Conservation (phyloP, 2,113 vertebrate species). For the Myrmecobius fasciatus region DNA sequence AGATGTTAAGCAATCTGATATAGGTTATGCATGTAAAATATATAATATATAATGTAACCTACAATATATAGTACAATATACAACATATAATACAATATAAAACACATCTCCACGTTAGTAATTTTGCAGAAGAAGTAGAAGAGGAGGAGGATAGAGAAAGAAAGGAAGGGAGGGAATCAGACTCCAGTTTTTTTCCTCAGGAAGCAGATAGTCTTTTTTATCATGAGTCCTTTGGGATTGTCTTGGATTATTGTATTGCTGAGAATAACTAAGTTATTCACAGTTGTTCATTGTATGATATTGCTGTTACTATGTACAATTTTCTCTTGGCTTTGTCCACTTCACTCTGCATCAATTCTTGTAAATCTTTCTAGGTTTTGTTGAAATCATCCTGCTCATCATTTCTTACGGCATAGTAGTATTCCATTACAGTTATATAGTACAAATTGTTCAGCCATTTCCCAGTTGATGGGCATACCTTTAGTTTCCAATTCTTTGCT, state of each 20-base stretch:
- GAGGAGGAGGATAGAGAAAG: too few relatives aligned
- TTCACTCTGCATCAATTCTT: neutral
- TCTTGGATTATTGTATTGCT: neutral
- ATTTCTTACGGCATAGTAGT: too few relatives aligned
- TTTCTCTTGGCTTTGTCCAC: neutral
- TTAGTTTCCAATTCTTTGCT: neutral
- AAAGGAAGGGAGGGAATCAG: neutral
- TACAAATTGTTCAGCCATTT: neutral
- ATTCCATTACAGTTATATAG: neutral
- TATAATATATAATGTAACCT: too few relatives aligned
- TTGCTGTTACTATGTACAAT: neutral
- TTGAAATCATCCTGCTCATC: neutral
- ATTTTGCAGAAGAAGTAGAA: neutral
- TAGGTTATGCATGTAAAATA: neutral
- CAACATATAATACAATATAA: neutral
- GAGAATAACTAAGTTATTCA: neutral
- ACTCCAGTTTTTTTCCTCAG: neutral
- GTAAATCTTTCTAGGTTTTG: neutral
- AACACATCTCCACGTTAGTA: neutral
- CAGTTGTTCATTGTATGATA: neutral
- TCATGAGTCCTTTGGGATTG: neutral
- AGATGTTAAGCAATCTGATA: neutral
- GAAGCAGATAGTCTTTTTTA: neutral
- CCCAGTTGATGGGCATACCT: neutral
- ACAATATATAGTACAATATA: neutral